Base-by-base conservation (phyloP, 1,140 invertebrate genomes). In the Penaeus chinensis region DNA sequence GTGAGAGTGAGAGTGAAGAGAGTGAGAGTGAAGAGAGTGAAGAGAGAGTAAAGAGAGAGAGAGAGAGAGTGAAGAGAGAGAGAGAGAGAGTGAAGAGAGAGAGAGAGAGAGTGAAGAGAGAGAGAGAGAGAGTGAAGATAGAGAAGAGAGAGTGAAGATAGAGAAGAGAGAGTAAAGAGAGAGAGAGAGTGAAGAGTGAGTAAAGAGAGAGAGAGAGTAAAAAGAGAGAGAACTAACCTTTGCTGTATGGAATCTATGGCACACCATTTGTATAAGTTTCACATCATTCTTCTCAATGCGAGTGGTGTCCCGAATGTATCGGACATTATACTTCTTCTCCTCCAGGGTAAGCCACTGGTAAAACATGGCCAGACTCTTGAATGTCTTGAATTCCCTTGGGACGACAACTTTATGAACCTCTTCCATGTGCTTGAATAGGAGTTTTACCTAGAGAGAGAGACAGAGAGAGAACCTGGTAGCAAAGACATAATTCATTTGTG, bases 201-300 rank as follows among this genome's bases (percentile, higher is more conserved):
- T 61, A 20, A 65, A 32, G 32, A 2, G 32, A 32, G 2, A 2
- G 32, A 32, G 32, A 32, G 32, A 32, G 32, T n/a, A 32, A 19
- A 69, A 2, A 80, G 5, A 18, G 69, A 5, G 16, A 76, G 24
- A 5, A 89, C 84, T n/a, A 8, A 89, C 88, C 74, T 89, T 89
- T 63, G 84, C 84, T 0, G 88, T 83, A 74, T 89, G 88, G 80
- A 86, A 89, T 65, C 88, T 60, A 47, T 89, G 88, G 42, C 88
- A 89, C 27, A 89, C 88, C 88, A 89, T 86, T 63, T 89, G 88
- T 42, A 89, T 89, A 80, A 89, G 88, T 63, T 85, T 89, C 74
- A 89, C 81, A 76, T 89, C 84, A 63, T 85, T 76, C 74, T 87
- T 89, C 77, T 89, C 88, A 80, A 89, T 87, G 60, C 88, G 84